Percentiles rank a stretch among this genome's conserved stretches.
Conservation (phyloP, 2,113 vertebrate species). For the Paedocypris sp. region DNA sequence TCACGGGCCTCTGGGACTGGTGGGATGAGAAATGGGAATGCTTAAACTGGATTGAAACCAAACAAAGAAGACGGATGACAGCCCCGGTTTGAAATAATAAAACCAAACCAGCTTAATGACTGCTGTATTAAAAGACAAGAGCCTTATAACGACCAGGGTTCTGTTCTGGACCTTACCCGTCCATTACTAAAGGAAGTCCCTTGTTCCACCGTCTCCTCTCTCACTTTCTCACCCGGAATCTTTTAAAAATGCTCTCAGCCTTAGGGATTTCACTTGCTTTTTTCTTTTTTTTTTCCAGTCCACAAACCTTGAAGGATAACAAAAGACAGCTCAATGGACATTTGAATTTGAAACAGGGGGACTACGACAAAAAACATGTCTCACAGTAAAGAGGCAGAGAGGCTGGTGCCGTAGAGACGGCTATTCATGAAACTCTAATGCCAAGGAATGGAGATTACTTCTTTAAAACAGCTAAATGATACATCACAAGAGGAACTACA, state of each 20-base stretch:
- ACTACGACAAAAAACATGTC: conserved; percentile 44
- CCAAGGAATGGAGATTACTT: not conserved
- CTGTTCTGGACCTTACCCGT: conserved; percentile 37
- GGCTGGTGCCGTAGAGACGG: conserved; percentile 34
- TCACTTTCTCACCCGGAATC: conserved; percentile 37
- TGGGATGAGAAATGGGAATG: not conserved
- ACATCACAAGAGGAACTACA: too few species aligned
- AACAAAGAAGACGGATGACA: conserved; percentile 32
- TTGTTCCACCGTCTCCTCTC: conserved; percentile 33
- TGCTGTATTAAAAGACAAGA: too few species aligned
- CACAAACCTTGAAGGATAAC: conserved; percentile 54
- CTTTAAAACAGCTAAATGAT: too few species aligned
- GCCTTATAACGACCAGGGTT: conserved; percentile 35
- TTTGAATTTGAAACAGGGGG: conserved; percentile 64
- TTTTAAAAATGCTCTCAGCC: conserved; percentile 49
- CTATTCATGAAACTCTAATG: conserved; percentile 25
- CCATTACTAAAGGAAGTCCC: conserved; percentile 15
- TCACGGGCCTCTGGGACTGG: conserved; percentile 15
- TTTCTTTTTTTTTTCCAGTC: conserved; percentile 54
- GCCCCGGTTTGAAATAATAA: not conserved
- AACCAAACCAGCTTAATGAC: not conserved
- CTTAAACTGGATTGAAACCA: conserved; percentile 9
- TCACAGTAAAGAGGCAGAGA: conserved; percentile 29
- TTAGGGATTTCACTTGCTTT: conserved; percentile 53
- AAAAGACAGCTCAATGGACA: conserved; percentile 57